Evolutionary conservation across 1,140 invertebrate genomes (phyloP), one percentile per base, ranked within the genome.

Genomic region (Plectrocnemia conspersa): DNA sequence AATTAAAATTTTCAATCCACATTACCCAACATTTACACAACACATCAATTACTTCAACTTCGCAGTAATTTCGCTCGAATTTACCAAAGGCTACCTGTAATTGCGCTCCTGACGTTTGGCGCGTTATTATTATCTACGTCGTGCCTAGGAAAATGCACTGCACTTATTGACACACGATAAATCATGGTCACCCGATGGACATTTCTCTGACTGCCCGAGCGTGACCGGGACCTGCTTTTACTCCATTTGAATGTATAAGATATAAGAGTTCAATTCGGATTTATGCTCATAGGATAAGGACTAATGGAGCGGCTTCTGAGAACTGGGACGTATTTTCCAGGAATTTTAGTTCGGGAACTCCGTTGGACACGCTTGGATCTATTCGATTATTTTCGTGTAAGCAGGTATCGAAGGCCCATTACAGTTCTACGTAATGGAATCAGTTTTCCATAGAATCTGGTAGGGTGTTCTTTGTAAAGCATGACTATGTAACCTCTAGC

Each of bases 401-500:
- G n/a, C 13, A 50, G 32, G 47, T 50, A 38, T n/a, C 21, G 21
- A 27, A 11, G 10, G n/a, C 3, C 35, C 23, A 50, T 50, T 50
- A 50, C 22, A 50, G 38, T 50, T 50, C 47, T 38, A 24, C 33
- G 47, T 50, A 50, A 50, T 50, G 33, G 47, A 50, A 50, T 50
- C 22, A 23, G 47, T 36, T 50, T 50, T 50, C 47, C 47, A 23
- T 50, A 50, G 47, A 50, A 50, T 50, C 33, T 25, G 47, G n/a
- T 38, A 22, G 33, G 47, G 47, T 18, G 38, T 50, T 50, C 47
- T 50, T 38, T 36, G 47, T 38, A 38, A 27, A n/a, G 27, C 33
- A 38, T 50, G 47, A 50, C 47, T 36, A 50, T 33, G 47, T 50
- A 50, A 50, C 47, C 47, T 50, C n/a, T n/a, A 38, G 47, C 45